Evolutionary conservation across 2,797 vertebrate genomes (phyloP).

Genomic region (Gobionotothen gibberifrons): DNA sequence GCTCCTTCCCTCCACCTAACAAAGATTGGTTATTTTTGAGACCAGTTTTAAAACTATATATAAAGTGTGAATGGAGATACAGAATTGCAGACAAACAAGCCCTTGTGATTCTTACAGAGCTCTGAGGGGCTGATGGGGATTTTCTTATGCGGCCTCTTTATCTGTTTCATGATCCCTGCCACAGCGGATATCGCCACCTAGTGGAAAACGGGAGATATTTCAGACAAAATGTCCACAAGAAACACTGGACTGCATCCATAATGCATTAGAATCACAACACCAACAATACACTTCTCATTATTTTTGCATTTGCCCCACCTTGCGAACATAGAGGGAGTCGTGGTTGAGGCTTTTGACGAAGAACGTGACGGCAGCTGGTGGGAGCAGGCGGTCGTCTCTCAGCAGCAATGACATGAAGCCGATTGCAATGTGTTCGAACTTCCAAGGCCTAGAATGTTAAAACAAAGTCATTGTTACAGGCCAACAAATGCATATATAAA

Average conservation of each 20-base stretch:
- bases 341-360: conserved; percentile 97
- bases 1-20: conserved; percentile 84
- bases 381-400: conserved; percentile 92
- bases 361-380: conserved; percentile 89
- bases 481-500: not conserved
- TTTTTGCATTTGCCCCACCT: conserved; percentile 80
- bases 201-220: conserved; percentile 54
- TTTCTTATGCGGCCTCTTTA: conserved; percentile 94
- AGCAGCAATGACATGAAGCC: conserved; percentile 94
- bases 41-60: not conserved
- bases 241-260: not conserved
- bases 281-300: not conserved
- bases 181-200: conserved; percentile 97
- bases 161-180: conserved; percentile 95
- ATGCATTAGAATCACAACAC: not conserved
- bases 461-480: conserved; percentile 12
- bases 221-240: conserved; percentile 9
- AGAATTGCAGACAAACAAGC: not conserved
- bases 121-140: conserved; percentile 88
- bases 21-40: not conserved
- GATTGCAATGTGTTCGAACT: conserved; percentile 96
- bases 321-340: conserved; percentile 95
- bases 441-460: conserved; percentile 91
- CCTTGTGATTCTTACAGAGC: conserved; percentile 85
- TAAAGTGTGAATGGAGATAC: no score